These are phyloP conservation scores for Diabrotica undecimpunctata DNA, from an alignment of 1,140 invertebrate species.

Conservation along the genomic window DNA sequence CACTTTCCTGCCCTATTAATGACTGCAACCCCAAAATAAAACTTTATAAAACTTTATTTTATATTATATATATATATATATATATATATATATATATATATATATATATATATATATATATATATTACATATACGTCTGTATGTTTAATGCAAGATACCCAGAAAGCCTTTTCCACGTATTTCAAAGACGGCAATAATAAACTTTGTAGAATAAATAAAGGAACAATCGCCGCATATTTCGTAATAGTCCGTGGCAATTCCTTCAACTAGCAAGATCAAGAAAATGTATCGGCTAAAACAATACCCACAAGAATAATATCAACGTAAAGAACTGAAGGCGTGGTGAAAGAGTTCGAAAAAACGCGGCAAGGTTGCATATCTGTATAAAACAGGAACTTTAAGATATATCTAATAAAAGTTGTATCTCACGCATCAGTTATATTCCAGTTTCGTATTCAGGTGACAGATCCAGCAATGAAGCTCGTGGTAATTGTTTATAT, in stretches of 20 bases:
- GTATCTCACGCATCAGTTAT: slow-evolving; percentile 18
- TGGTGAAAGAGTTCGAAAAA: slow-evolving; percentile 33
- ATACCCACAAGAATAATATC: background rate
- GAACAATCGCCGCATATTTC: background rate
- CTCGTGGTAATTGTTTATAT: slow-evolving; percentile 28
- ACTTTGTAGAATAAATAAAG: too few relatives aligned
- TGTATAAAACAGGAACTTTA: slow-evolving; percentile 39
- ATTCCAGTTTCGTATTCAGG: slow-evolving; percentile 25
- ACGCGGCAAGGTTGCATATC: slow-evolving; percentile 38
- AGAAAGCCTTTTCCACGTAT: too few relatives aligned
- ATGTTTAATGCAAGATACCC: too few relatives aligned
- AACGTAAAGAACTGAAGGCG: slow-evolving; percentile 18
- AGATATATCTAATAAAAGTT: slow-evolving; percentile 35
- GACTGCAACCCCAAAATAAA: too few relatives aligned
- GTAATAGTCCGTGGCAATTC: background rate
- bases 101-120: too few relatives aligned
- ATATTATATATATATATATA: too few relatives aligned
- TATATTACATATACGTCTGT: too few relatives aligned
- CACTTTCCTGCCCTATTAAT: too few relatives aligned
- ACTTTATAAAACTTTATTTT: too few relatives aligned
- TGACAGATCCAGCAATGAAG: slow-evolving; percentile 32
- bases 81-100: too few relatives aligned
- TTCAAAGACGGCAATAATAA: too few relatives aligned
- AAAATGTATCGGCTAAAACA: background rate
- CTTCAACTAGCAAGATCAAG: background rate